A percentile compares a stretch with the other conserved stretches of the same genome.
These are phyloP conservation scores for Grammomys dolichurus DNA, from an alignment of 2,113 vertebrate species.

Conservation along the genomic window DNA sequence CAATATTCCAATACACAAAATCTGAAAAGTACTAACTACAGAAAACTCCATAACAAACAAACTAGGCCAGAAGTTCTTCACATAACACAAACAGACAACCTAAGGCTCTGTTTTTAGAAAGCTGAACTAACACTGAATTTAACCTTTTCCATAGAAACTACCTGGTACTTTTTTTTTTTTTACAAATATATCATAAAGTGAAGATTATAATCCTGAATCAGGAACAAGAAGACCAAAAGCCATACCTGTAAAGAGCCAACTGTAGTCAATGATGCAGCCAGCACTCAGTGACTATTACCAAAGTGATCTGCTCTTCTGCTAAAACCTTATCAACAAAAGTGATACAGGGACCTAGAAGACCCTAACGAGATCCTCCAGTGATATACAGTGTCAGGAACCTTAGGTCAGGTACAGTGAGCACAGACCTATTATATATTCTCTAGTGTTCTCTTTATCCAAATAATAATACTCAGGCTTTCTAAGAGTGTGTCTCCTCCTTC, in stretches of 20 bases:
- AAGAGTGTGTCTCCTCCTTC: not conserved
- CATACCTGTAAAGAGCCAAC: not conserved
- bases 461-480: not conserved
- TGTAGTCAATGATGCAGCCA: not conserved
- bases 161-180: not conserved
- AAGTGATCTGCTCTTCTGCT: not conserved
- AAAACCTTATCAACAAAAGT: not conserved
- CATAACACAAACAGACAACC: not conserved
- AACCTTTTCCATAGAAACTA: constrained; percentile 9
- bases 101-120: constrained; percentile 32
- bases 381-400: no score
- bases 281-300: not conserved
- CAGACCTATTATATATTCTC: not conserved
- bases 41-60: not conserved
- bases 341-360: not conserved
- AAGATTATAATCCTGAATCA: constrained; percentile 42
- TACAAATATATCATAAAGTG: constrained; percentile 37
- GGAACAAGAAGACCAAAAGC: not conserved
- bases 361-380: not conserved
- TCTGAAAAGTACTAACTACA: not conserved
- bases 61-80: not conserved
- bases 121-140: not conserved
- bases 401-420: not conserved
- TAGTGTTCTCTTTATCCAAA: not conserved
- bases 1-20: not conserved